phyloP scores from a whole-genome alignment of 2,797 vertebrate genomes.

The Muraenolepis orangiensis region DNA sequence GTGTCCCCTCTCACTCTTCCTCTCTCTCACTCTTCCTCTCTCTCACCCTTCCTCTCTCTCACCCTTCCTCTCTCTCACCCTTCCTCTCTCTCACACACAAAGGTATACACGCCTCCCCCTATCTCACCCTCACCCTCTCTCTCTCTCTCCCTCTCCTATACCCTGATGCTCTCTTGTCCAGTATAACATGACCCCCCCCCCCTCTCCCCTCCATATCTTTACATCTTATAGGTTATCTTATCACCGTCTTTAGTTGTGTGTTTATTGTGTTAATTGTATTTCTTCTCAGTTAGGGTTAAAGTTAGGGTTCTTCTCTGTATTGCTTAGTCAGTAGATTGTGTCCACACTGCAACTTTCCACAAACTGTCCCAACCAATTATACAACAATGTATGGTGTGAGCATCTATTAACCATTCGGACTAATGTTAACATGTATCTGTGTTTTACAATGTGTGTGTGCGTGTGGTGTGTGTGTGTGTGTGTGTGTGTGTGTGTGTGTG shows the following conservation, averaged over 20 bases:
- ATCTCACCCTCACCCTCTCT: not conserved
- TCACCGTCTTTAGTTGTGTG: not conserved
- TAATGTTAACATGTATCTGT: too few relatives aligned
- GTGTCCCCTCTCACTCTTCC: not conserved
- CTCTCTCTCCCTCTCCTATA: slow-evolving; percentile 5
- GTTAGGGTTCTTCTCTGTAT: too few relatives aligned
- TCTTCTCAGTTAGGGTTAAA: not conserved
- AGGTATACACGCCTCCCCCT: not conserved
- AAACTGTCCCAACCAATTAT: too few relatives aligned
- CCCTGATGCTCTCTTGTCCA: not conserved
- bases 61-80: not conserved
- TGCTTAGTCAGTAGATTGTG: not conserved
- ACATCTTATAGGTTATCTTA: not conserved
- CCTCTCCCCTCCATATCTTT: not conserved
- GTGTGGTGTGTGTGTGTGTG: too few relatives aligned
- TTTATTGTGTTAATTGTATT: not conserved
- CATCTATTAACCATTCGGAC: too few relatives aligned
- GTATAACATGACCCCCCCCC: not conserved
- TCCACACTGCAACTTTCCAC: not conserved
- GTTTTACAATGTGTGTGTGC: too few relatives aligned
- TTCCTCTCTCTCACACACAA: not conserved
- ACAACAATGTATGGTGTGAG: too few relatives aligned
- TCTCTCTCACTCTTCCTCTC: not conserved
- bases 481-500: too few relatives aligned
- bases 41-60: slow-evolving; percentile 1